Percentiles rank a stretch among this genome's conserved stretches.
Conservation (phyloP, 2,113 vertebrate species). For the Delphinapterus leucas region DNA sequence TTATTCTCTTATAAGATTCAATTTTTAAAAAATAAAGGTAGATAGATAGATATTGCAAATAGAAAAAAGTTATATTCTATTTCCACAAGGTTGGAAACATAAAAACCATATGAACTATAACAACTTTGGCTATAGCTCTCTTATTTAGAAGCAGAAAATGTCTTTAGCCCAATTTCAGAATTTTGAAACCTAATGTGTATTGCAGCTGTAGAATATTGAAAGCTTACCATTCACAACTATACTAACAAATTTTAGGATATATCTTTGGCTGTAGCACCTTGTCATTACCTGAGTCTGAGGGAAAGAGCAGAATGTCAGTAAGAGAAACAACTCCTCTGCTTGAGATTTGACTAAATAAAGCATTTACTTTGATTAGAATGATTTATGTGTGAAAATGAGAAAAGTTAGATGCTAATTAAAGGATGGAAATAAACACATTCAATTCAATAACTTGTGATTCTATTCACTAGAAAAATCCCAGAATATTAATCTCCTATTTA, state of each 20-base stretch:
- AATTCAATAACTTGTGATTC: background rate
- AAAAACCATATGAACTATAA: background rate
- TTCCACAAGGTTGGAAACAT: background rate
- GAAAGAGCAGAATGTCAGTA: background rate
- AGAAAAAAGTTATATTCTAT: background rate
- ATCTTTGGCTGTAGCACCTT: background rate
- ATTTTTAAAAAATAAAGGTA: background rate
- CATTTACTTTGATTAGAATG: background rate
- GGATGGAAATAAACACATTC: background rate
- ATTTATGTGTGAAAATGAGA: background rate
- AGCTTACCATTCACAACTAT: background rate
- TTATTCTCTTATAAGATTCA: background rate
- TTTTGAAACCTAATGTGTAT: background rate
- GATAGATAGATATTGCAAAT: background rate
- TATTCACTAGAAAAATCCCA: background rate
- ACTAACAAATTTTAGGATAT: background rate
- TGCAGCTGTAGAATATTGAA: background rate
- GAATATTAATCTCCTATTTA: background rate
- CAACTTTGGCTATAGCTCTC: background rate
- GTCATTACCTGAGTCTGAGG: background rate
- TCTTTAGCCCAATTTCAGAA: background rate
- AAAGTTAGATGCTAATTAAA: background rate
- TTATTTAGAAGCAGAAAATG: background rate
- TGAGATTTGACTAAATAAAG: background rate
- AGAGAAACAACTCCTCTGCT: background rate